Base-by-base conservation (phyloP, 2,113 vertebrate genomes). In the Peromyscus californicus region DNA sequence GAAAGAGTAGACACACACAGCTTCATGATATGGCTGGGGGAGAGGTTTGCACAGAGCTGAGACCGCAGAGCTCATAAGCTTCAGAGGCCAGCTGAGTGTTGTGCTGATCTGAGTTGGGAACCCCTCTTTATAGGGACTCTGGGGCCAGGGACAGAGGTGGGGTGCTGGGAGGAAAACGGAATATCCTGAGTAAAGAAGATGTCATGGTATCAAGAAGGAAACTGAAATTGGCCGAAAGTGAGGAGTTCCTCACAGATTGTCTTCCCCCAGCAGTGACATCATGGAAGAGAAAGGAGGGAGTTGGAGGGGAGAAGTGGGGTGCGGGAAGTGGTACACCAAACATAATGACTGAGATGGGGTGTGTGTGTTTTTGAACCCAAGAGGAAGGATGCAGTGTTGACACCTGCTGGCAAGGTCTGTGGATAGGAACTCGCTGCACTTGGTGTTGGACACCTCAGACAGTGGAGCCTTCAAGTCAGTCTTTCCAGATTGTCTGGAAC, bases 1-100 rank as follows among this genome's bases (percentile, higher is more conserved):
- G 97, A 5, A 0, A 99, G 87, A 63, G 83, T 95, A 11, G 63
- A 74, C 94, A 98, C 2, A 0, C 74, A 97, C 87, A 97, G 70
- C 96, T 98, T 98, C 98, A 99, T 99, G 95, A 91, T 97, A 13
- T 51, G 19, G 74, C 78, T 54, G 0, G 29, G 91, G 31, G 54
- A 39, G 92, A 95, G 13, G 82, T 36, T 95, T 69, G 54, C 48
- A 61, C 0, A 31, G 87, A 97, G 98, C 94, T 93, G 92, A 83
- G 94, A 86, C 74, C 69, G 76, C 13, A 91, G 94, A 92, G 39
- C 67, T 85, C 70, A 74, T 57, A 51, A 51, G 51, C 96, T 94
- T 89, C 93, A 97, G 95, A 95, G 57, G 24, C 31, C 17, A 4
- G 3, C 45, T n/a, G 85, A 69, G 93, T 51, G 26, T 89, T 95